Evolutionary conservation across 1,140 invertebrate species (phyloP).

Genomic region (Drosophila bifasciata): DNA sequence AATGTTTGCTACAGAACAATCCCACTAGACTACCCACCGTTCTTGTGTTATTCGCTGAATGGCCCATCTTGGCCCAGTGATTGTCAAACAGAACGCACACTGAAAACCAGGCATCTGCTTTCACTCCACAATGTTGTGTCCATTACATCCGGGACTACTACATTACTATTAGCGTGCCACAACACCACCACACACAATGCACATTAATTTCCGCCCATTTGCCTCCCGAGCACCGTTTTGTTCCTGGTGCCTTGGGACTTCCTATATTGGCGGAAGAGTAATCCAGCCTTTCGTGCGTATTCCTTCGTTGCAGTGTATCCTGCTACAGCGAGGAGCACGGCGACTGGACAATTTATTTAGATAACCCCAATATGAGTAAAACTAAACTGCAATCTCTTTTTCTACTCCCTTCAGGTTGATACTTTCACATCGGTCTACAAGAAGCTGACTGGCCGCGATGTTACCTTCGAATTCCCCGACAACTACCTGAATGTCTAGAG

Average conservation of each 20-base stretch:
- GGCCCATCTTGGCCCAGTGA: conserved; percentile 48
- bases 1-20: conserved; percentile 5
- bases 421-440: conserved; percentile 99
- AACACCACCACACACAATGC: conserved; percentile 24
- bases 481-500: conserved; percentile 92
- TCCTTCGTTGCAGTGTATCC: conserved; percentile 19
- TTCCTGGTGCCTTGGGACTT: conserved; percentile 72
- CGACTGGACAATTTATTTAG: conserved; percentile 28
- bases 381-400: conserved; percentile 11
- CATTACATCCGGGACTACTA: conserved; percentile 4
- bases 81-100: conserved; percentile 81
- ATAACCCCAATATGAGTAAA: background rate
- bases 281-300: conserved; percentile 33
- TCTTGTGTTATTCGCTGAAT: conserved; percentile 74
- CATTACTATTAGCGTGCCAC: conserved; percentile 51
- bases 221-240: conserved; percentile 66
- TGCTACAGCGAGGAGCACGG: conserved; percentile 29
- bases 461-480: conserved; percentile 99
- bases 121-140: conserved; percentile 59
- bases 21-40: conserved; percentile 20
- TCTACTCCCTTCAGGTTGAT: conserved; percentile 90
- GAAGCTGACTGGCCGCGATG: conserved; percentile 99
- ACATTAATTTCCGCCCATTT: conserved; percentile 59
- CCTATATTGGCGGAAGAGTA: conserved; percentile 73
- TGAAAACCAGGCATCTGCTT: conserved; percentile 20